A percentile compares a stretch with the other conserved stretches of the same genome.
phyloP scores from a whole-genome alignment of 1,140 invertebrate genomes.

The Drosophila bocki region DNA sequence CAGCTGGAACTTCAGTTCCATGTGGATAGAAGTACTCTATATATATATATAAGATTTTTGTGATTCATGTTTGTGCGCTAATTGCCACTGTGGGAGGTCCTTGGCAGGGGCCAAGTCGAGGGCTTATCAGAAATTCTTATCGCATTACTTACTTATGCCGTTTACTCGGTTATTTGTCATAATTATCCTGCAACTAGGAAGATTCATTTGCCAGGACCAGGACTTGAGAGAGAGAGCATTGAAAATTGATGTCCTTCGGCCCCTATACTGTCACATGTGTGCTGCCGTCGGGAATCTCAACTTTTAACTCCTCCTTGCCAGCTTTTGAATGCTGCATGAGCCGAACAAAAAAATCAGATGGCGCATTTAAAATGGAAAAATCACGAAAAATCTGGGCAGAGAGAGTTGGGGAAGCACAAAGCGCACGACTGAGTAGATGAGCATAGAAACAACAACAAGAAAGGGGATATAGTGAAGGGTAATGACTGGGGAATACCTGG shows the following conservation, averaged over 20 bases:
- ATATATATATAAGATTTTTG: slow-evolving; percentile 24
- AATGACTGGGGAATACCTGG: not conserved
- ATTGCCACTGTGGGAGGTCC: slow-evolving; percentile 43
- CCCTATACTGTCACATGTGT: slow-evolving; percentile 35
- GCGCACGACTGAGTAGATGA: slow-evolving; percentile 78
- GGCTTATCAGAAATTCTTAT: slow-evolving; percentile 62
- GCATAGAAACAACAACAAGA: slow-evolving; percentile 42
- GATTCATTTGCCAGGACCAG: slow-evolving; percentile 30
- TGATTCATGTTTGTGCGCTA: slow-evolving; percentile 79
- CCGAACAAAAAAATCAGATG: slow-evolving; percentile 74
- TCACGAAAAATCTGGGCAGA: slow-evolving; percentile 8
- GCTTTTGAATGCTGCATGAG: slow-evolving; percentile 77
- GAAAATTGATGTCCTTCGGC: slow-evolving; percentile 56
- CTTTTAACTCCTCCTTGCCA: slow-evolving; percentile 65
- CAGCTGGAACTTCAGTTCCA: slow-evolving; percentile 12
- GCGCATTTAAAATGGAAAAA: slow-evolving; percentile 76
- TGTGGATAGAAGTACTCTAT: slow-evolving; percentile 19
- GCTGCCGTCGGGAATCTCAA: slow-evolving; percentile 57
- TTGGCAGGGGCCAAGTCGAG: not conserved
- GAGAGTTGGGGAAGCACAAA: slow-evolving; percentile 47
- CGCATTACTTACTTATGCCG: slow-evolving; percentile 65
- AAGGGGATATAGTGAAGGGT: accelerated
- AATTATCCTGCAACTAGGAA: slow-evolving; percentile 57
- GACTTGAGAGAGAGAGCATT: slow-evolving; percentile 24
- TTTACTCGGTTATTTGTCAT: slow-evolving; percentile 64